Conservation (phyloP, 2,113 vertebrate species). For the Eubucco bourcierii region DNA sequence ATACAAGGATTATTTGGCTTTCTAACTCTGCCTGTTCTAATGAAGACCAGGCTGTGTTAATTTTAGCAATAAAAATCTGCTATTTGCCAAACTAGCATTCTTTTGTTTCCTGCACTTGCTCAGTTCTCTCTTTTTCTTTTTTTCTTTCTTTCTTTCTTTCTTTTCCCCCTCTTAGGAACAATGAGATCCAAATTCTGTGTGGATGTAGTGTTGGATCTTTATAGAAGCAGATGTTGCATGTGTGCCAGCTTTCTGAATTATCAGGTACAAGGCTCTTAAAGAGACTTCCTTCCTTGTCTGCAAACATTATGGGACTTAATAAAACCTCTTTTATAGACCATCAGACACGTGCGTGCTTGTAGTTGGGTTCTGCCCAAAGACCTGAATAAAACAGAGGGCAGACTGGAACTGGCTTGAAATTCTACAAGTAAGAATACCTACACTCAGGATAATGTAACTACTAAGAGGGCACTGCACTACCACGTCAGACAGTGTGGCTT, state of each 20-base stretch:
- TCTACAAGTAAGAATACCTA: background rate
- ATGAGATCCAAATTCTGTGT: background rate
- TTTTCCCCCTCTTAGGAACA: constrained; percentile 7
- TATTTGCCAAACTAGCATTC: constrained; percentile 9
- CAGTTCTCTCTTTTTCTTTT: background rate
- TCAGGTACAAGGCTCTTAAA: constrained; percentile 25
- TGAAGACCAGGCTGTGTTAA: background rate
- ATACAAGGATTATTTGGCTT: background rate
- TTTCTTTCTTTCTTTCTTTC: constrained; percentile 16
- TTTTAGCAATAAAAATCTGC: background rate
- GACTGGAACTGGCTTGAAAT: background rate
- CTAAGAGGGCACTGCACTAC: background rate
- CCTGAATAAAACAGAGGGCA: background rate
- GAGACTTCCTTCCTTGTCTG: background rate
- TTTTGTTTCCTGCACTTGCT: background rate
- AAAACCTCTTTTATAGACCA: constrained; percentile 34
- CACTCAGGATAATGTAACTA: background rate
- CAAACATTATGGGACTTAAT: constrained; percentile 11
- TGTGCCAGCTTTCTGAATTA: constrained; percentile 1
- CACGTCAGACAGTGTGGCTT: background rate
- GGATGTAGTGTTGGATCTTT: constrained; percentile 8
- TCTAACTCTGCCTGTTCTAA: background rate
- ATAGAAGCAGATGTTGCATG: constrained; percentile 24
- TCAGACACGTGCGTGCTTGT: background rate
- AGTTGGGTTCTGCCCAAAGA: background rate